Base-by-base conservation (phyloP, 2,888 invertebrate species). In the Crossocerus cetratus region DNA sequence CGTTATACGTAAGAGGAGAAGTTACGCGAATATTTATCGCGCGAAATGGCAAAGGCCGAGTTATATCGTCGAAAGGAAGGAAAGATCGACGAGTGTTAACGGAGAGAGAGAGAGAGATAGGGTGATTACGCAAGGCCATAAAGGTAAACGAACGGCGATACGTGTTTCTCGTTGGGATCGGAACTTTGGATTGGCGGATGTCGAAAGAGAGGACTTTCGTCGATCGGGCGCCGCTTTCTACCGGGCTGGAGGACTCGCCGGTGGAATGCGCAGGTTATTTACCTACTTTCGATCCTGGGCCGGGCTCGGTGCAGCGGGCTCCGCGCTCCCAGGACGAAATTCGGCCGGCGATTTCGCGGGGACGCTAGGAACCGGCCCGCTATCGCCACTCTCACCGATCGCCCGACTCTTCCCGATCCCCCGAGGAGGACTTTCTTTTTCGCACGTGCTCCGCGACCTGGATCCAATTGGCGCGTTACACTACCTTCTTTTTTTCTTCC, bases 381-480 rank as follows among this genome's bases (percentile, higher is more conserved):
- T 68, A 67, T 65, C 77, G 79, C 84, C 82, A 83, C 86, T 86
- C 84, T 85, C 85, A 80, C 85, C 84, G 81, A 81, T 77, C 76
- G 57, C 59, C 72, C 67, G 63, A 76, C 76, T n/a, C n/a, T 79
- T 73, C 77, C 72, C 68, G 71, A 74, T 78, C 66, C 77, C 72
- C 66, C 65, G 61, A 32, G 61, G 60, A 83, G 69, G 81, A 85
- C 85, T 85, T 84, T 85, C 85, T 84, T 85, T 82, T 84, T 85
- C 83, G 78, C 82, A 77, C 80, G 74, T 69, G 75, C 69, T 65
- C 76, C 77, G 77, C 82, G 84, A 85, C 84, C 84, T 82, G 79
- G 74, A 78, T 83, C 74, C 69, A 42, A 65, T 65, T 45, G 72
- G 8, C 1, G 32, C 32, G 11, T 32, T 32, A 32, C 32, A 32